Evolutionary conservation across 2,797 vertebrate species (phyloP), one percentile per base, ranked within the genome.

Genomic region (Urophycis tenuis): DNA sequence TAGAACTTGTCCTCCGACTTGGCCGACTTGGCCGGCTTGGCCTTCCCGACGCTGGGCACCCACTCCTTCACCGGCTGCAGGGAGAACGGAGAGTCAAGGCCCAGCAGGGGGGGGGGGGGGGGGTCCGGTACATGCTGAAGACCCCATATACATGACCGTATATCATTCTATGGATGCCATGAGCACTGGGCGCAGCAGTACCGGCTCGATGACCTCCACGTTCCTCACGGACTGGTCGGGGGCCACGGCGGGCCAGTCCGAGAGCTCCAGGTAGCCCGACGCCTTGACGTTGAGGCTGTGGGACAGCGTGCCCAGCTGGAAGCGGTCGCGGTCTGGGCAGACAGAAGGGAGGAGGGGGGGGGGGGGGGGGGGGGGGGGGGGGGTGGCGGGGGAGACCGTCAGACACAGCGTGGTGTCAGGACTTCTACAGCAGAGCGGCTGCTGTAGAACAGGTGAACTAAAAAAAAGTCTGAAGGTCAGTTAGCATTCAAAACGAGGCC

Each of bases 301-400:
- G 80, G 98, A 98, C 77, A 99, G 93, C 1, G 96, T 97, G 60
- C 98, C 97, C 86, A 99, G 95, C 86, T 99, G 98, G 93, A 94
- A 99, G 86, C 94, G 95, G 85, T 99, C 97, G 78, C 97, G 94
- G 89, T 97, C 97, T 99, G 91, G 88, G 29, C n/a, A 11, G 22
- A 53, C 19, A 53, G 49, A n/a, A 22, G 3, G 49, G 49, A 1
- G 49, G 6, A 22, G 19, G 19, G 9, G n/a, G n/a, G n/a, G n/a
- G n/a, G n/a, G n/a, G n/a, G n/a, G n/a, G n/a, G n/a, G n/a, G n/a
- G n/a, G n/a, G n/a, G n/a, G n/a, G n/a, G n/a, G n/a, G n/a, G n/a
- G n/a, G n/a, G n/a, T n/a, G n/a, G n/a, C n/a, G n/a, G n/a, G n/a
- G n/a, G n/a, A n/a, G n/a, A n/a, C n/a, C n/a, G n/a, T 53, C 49